phyloP scores from a whole-genome alignment of 30 jellyfish, hydroid and myxozoan species.

The Aurelia sp. region DNA sequence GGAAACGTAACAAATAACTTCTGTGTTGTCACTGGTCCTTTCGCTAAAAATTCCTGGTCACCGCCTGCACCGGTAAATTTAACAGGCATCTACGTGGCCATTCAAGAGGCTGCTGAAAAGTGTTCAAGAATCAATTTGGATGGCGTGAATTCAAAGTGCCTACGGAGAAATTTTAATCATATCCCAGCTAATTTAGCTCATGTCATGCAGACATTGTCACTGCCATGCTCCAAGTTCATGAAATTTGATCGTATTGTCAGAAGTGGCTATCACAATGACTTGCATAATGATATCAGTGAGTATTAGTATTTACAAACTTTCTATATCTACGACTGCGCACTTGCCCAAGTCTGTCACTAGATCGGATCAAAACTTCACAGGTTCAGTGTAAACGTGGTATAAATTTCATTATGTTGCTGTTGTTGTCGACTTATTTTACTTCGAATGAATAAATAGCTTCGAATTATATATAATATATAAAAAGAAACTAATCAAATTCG shows the following conservation, averaged over 20 bases:
- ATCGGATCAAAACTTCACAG: too few relatives aligned
- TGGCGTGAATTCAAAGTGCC: background rate
- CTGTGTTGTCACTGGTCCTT: constrained; percentile 65
- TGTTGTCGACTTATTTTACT: too few relatives aligned
- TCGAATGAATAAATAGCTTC: too few relatives aligned
- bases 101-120: background rate
- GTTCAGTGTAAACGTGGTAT: too few relatives aligned
- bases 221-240: constrained; percentile 32
- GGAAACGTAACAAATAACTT: constrained; percentile 1
- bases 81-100: background rate
- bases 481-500: too few relatives aligned
- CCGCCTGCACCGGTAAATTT: constrained; percentile 31
- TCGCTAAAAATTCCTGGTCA: constrained; percentile 35
- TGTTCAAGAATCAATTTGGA: background rate
- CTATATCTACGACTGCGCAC: too few relatives aligned
- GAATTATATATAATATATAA: too few relatives aligned
- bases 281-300: constrained; percentile 48
- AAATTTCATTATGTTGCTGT: too few relatives aligned
- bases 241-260: constrained; percentile 27
- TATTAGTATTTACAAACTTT: background rate
- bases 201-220: constrained; percentile 30
- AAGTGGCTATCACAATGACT: constrained; percentile 36
- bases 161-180: constrained; percentile 50
- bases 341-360: too few relatives aligned
- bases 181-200: constrained; percentile 41